Evolutionary conservation across 2,113 vertebrate species (phyloP).

Genomic region (Psephotus haematonotus): DNA sequence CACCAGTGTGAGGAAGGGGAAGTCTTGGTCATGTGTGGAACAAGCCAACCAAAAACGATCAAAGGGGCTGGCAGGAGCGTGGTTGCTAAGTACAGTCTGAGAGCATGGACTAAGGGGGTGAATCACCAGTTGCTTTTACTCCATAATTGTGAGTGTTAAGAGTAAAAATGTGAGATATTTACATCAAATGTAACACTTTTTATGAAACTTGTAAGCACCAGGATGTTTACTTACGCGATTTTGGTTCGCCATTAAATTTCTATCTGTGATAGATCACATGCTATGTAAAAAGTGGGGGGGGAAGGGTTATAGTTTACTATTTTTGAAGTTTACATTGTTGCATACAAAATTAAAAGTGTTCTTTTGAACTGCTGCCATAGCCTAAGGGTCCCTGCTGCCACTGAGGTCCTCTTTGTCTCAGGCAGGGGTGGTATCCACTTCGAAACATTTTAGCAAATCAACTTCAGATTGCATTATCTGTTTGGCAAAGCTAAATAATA

Average conservation of each 20-base stretch:
- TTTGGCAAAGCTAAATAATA: slow-evolving; percentile 80
- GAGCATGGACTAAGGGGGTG: slow-evolving; percentile 41
- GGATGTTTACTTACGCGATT: slow-evolving; percentile 75
- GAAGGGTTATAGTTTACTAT: slow-evolving; percentile 79
- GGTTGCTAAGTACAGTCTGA: slow-evolving; percentile 23
- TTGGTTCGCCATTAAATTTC: slow-evolving; percentile 81
- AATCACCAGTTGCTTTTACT: slow-evolving; percentile 71
- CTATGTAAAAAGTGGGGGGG: slow-evolving; percentile 63
- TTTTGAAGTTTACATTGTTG: slow-evolving; percentile 86
- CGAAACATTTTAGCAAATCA: slow-evolving; percentile 78
- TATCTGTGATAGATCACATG: slow-evolving; percentile 82
- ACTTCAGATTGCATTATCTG: slow-evolving; percentile 78
- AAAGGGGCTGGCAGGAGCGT: slow-evolving; percentile 22
- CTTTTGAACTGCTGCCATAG: slow-evolving; percentile 78
- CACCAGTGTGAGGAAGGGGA: background rate
- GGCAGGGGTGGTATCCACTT: slow-evolving; percentile 67
- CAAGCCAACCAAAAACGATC: slow-evolving; percentile 25
- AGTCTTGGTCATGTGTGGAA: slow-evolving; percentile 20
- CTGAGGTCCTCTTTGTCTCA: slow-evolving; percentile 68
- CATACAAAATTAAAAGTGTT: slow-evolving; percentile 76
- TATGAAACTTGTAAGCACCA: slow-evolving; percentile 78
- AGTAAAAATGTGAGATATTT: slow-evolving; percentile 65
- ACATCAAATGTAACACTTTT: slow-evolving; percentile 76
- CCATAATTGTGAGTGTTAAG: slow-evolving; percentile 67
- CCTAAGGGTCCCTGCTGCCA: slow-evolving; percentile 70